These are phyloP conservation scores for Acanthornis magna DNA, from an alignment of 2,797 vertebrate species.

Conservation along the genomic window DNA sequence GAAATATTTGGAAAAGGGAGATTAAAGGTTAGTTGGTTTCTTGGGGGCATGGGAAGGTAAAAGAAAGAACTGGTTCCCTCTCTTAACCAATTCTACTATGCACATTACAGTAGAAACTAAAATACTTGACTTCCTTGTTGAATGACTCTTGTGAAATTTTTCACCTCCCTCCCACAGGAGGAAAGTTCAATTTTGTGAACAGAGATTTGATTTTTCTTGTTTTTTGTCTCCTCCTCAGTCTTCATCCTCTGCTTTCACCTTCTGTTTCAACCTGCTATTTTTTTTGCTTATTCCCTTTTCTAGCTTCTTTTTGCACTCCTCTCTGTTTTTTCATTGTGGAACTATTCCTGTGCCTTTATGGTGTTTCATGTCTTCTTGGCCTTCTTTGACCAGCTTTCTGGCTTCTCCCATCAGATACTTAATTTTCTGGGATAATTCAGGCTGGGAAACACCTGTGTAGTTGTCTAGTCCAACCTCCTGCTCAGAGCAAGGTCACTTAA, in stretches of 20 bases:
- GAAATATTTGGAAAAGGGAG: neutral
- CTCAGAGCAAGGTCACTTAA: neutral
- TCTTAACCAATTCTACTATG: neutral
- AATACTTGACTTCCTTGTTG: neutral
- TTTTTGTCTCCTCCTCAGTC: neutral
- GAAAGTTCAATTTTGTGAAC: neutral
- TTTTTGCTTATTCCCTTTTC: neutral
- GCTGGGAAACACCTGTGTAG: neutral
- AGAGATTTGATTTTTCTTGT: neutral
- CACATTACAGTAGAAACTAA: neutral
- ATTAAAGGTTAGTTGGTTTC: constrained; percentile 8
- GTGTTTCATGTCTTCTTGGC: neutral
- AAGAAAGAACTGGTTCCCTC: neutral
- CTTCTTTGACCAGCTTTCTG: neutral
- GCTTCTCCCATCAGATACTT: neutral
- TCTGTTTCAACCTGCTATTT: neutral
- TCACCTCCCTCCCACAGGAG: neutral
- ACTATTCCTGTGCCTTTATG: neutral
- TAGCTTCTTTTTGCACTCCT: neutral
- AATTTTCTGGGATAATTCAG: neutral
- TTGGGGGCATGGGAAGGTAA: neutral
- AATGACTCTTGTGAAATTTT: neutral
- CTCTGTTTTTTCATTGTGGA: neutral
- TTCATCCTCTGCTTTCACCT: neutral
- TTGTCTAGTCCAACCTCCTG: neutral